Percentiles rank a stretch among this genome's conserved stretches.
These are phyloP conservation scores for Perccottus glenii DNA, from an alignment of 2,113 vertebrate species.

Conservation along the genomic window DNA sequence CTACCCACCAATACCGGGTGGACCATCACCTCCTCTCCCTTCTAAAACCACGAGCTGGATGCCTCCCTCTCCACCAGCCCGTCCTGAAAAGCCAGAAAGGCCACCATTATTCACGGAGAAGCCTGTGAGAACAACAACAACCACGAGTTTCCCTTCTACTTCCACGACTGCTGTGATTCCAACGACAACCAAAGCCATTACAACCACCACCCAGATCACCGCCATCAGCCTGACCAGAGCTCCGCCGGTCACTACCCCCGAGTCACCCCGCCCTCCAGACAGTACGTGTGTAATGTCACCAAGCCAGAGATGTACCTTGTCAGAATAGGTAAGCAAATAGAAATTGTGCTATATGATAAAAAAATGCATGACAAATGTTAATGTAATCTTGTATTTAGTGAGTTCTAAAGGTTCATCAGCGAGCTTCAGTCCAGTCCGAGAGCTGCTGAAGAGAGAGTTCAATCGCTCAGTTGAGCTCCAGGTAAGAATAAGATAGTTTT, in stretches of 20 bases:
- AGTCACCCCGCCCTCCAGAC: conserved; percentile 58
- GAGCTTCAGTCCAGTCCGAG: conserved; percentile 73
- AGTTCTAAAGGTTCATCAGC: conserved; percentile 70
- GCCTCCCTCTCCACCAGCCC: conserved; percentile 49
- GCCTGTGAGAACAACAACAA: conserved; percentile 22
- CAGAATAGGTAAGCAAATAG: conserved; percentile 74
- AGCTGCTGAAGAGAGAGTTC: conserved; percentile 78
- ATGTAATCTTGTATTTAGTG: conserved; percentile 54
- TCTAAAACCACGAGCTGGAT: conserved; percentile 60
- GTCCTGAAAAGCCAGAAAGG: conserved; percentile 33
- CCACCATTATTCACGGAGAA: conserved; percentile 39
- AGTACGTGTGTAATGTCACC: conserved; percentile 78
- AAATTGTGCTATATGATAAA: not conserved
- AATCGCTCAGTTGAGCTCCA: conserved; percentile 81
- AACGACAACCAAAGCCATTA: conserved; percentile 29
- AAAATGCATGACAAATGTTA: not conserved
- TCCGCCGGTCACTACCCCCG: conserved; percentile 68
- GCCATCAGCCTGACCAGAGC: conserved; percentile 67
- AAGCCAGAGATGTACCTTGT: conserved; percentile 81
- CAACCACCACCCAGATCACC: conserved; percentile 56
- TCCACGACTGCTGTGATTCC: not conserved
- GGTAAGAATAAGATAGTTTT: conserved; percentile 46
- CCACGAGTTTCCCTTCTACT: conserved; percentile 5
- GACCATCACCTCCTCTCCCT: conserved; percentile 32
- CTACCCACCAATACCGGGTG: conserved; percentile 1